Percentiles rank a stretch among this genome's conserved stretches.
Evolutionary conservation across 1,140 invertebrate genomes (phyloP).

Genomic region (Episyrphus balteatus): DNA sequence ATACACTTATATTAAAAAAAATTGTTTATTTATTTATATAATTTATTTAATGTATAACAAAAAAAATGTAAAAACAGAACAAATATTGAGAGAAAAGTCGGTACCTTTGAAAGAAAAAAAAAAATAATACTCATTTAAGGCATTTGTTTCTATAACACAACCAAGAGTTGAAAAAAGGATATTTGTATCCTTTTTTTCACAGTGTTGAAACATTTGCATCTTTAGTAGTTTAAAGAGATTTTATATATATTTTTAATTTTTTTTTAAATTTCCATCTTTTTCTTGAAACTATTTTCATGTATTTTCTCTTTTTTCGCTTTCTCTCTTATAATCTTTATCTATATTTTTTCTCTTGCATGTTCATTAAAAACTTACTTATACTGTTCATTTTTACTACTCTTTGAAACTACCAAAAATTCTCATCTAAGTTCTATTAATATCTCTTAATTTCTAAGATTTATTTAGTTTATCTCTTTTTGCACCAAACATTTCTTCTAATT

Average conservation of each 20-base stretch:
- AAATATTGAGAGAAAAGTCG: conserved; percentile 20
- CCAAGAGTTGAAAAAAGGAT: too few relatives aligned
- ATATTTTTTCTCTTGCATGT: conserved; percentile 32
- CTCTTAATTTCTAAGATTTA: neutral
- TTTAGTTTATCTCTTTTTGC: conserved; percentile 1
- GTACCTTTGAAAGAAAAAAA: conserved; percentile 21
- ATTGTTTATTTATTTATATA: conserved; percentile 32
- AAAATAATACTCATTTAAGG: conserved; percentile 21
- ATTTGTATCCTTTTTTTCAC: too few relatives aligned
- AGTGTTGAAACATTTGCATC: too few relatives aligned
- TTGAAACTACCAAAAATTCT: conserved; percentile 5
- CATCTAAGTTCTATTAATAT: neutral
- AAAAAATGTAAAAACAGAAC: neutral
- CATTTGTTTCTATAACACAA: too few relatives aligned
- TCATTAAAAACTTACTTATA: conserved; percentile 19
- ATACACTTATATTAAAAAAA: neutral
- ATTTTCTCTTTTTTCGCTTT: neutral
- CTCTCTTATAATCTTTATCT: conserved; percentile 20
- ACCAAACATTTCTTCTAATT: conserved; percentile 3
- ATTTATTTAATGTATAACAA: conserved; percentile 33
- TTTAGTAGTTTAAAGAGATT: too few relatives aligned
- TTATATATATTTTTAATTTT: too few relatives aligned
- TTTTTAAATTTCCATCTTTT: too few relatives aligned
- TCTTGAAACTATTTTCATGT: neutral
- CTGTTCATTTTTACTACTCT: neutral